A percentile compares a stretch with the other conserved stretches of the same genome.
phyloP scores from a whole-genome alignment of 2,888 invertebrate species.

The Nomada fucata region DNA sequence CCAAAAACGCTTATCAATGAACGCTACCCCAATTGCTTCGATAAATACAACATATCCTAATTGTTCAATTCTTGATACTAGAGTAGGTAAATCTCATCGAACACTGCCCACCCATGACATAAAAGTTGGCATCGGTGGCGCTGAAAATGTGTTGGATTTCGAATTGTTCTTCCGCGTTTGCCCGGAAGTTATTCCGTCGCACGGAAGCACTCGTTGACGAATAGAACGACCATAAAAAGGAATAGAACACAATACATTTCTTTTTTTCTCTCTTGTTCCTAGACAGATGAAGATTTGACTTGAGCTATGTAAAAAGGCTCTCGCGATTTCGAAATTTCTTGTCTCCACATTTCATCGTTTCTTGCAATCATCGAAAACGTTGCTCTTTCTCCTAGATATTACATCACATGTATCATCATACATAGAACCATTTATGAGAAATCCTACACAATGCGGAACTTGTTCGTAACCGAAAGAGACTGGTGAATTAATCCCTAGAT shows the following conservation, averaged over 20 bases:
- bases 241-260: constrained; percentile 34
- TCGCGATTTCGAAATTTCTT: constrained; percentile 64
- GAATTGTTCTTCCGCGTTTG: constrained; percentile 64
- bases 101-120: constrained; percentile 62
- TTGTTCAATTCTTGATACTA: constrained; percentile 39
- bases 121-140: constrained; percentile 33
- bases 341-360: constrained; percentile 59
- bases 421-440: constrained; percentile 63
- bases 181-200: constrained; percentile 67
- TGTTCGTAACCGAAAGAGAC: constrained; percentile 82
- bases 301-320: constrained; percentile 66
- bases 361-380: constrained; percentile 71
- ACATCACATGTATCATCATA: constrained; percentile 66
- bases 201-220: constrained; percentile 71
- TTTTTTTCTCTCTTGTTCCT: constrained; percentile 7
- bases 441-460: constrained; percentile 81
- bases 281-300: constrained; percentile 37
- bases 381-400: constrained; percentile 66
- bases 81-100: constrained; percentile 64
- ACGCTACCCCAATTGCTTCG: neutral
- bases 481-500: constrained; percentile 72
- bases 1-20: neutral
- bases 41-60: neutral
- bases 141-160: constrained; percentile 53
- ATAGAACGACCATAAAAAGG: constrained; percentile 43